Evolutionary conservation across 2,888 invertebrate genomes (phyloP).

Genomic region (Pristionchus japonicus): DNA sequence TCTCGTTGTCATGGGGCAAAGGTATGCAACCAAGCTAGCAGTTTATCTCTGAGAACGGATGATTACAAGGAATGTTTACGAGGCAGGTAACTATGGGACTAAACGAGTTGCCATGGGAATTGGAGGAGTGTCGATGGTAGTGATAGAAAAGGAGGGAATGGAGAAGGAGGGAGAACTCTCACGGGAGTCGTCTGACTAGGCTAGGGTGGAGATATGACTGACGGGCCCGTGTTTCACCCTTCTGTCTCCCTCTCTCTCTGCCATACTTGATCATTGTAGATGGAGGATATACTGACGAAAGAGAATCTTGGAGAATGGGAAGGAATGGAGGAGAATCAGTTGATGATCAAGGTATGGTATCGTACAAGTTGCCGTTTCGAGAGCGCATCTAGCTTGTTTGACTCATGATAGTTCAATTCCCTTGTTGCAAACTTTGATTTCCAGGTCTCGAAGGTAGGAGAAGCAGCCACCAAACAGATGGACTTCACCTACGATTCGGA

Average conservation of each 20-base stretch:
- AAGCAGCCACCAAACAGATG: neutral
- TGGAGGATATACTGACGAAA: slow-evolving; percentile 16
- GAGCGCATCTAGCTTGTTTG: neutral
- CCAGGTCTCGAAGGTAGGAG: neutral
- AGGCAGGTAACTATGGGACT: neutral
- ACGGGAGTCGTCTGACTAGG: neutral
- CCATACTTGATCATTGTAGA: neutral
- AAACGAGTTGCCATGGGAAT: neutral
- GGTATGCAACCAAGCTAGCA: neutral
- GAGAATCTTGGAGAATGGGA: slow-evolving; percentile 10
- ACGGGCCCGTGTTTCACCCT: neutral
- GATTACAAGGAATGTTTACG: neutral
- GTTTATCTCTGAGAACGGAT: slow-evolving; percentile 2
- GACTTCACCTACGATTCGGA: slow-evolving; percentile 26
- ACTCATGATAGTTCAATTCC: neutral
- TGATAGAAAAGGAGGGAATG: slow-evolving; percentile 1
- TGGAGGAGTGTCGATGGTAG: neutral
- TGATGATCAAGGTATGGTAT: neutral
- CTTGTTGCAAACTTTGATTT: neutral
- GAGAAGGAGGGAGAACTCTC: neutral
- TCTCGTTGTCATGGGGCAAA: neutral
- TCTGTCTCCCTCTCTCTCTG: neutral
- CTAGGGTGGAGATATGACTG: neutral
- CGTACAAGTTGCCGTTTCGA: too few species aligned
- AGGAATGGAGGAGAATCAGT: neutral